Evolutionary conservation across 2,113 vertebrate species (phyloP), one percentile per base, ranked within the genome.

Genomic region (Oncorhynchus keta): DNA sequence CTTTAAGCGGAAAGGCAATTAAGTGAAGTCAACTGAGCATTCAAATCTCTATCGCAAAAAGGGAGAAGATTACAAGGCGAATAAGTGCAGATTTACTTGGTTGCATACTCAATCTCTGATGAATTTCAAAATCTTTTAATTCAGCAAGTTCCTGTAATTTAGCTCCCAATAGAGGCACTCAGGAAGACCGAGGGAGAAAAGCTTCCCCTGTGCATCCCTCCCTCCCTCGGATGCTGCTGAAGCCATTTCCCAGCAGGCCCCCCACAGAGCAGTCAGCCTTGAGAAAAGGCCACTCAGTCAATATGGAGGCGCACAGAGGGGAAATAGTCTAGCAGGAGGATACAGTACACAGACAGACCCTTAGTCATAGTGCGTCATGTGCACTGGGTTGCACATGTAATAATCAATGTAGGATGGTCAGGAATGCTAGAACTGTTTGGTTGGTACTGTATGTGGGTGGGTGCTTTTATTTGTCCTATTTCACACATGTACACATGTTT

Each of bases 1-100:
- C 83, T 92, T 91, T 92, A 88, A 93, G 89, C 88, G 81, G 88
- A 94, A 93, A 93, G 88, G 91, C 92, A 94, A 94, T 94, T 93
- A 94, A 92, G 87, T 89, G 91, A 91, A 93, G 91, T 93, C 92
- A 92, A 87, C 91, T 92, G 88, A 92, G 90, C 88, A 92, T 92
- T 91, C 85, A 92, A 89, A 93, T 92, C 89, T 90, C 83, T 88
- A 93, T 93, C 91, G 79, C 81, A 83, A 88, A 85, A 90, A 89
- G 86, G 75, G 82, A 83, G 81, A 91, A 89, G 89, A 90, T 93
- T 89, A 93, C 86, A 84, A 89, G 82, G 80, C 85, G 76, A 92
- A 91, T 73, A 79, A 91, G 89, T 89, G 83, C 81, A 90, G 90
- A 92, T 93, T 93, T 92, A 93, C 90, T 89, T 78, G 90, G 80